Percentiles rank a stretch among this genome's conserved stretches.
Evolutionary conservation across 1,140 invertebrate genomes (phyloP).

Genomic region (Drosophila elegans): DNA sequence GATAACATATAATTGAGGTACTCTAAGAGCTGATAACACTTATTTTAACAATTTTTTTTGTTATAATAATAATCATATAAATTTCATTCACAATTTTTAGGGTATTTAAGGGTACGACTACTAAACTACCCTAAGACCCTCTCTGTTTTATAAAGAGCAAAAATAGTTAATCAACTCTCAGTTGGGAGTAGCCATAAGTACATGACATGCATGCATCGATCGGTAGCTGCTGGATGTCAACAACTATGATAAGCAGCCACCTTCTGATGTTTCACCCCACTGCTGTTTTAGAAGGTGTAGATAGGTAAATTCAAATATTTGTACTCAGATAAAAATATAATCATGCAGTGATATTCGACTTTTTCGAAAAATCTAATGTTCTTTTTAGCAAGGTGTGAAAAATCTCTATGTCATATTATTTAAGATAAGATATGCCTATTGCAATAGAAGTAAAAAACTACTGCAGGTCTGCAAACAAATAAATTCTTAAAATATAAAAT

Average conservation of each 20-base stretch:
- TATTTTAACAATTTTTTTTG: too few relatives aligned
- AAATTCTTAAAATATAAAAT: not conserved
- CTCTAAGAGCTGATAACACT: not conserved
- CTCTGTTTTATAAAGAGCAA: not conserved
- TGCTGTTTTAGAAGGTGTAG: not conserved
- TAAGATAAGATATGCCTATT: not conserved
- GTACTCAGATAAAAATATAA: constrained; percentile 15
- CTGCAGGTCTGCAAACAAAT: too few relatives aligned
- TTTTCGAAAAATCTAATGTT: not conserved
- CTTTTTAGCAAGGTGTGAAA: not conserved
- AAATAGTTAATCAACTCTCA: not conserved
- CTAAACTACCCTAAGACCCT: not conserved
- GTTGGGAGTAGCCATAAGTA: not conserved
- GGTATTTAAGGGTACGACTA: too few relatives aligned
- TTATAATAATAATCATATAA: too few relatives aligned
- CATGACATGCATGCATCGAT: constrained; percentile 29
- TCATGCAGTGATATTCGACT: not conserved
- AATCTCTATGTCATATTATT: not conserved
- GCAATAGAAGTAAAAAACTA: too few relatives aligned
- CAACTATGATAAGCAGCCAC: constrained; percentile 33
- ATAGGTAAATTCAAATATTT: constrained; percentile 24
- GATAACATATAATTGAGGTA: too few relatives aligned
- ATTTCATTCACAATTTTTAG: not conserved
- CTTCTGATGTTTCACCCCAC: constrained; percentile 11
- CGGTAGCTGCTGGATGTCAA: constrained; percentile 48